Conservation (phyloP, 1,140 invertebrate genomes). For the Macrosteles quadrilineatus region DNA sequence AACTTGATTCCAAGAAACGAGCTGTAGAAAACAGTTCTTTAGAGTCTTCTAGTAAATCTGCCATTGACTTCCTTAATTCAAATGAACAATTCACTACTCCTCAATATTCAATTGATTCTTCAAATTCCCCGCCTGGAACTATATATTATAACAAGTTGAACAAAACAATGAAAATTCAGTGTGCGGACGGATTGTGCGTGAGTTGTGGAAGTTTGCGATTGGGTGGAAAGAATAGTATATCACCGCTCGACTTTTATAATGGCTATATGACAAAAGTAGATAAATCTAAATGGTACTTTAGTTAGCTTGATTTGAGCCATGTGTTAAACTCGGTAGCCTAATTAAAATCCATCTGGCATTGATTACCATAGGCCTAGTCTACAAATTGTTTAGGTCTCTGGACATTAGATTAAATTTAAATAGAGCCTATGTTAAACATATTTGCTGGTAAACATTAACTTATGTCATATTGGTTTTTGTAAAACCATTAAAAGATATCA, state of each 20-base stretch:
- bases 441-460: too few relatives aligned
- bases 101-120: background rate
- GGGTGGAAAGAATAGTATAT: conserved; percentile 37
- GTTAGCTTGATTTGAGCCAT: too few relatives aligned
- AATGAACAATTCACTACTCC: background rate
- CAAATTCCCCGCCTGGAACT: conserved; percentile 23
- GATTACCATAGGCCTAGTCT: too few relatives aligned
- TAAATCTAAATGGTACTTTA: conserved; percentile 32
- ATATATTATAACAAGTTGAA: conserved; percentile 35
- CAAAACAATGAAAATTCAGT: conserved; percentile 38
- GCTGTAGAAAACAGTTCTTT: background rate
- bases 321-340: too few relatives aligned
- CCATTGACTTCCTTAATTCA: conserved; percentile 34
- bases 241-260: conserved; percentile 44
- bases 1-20: background rate
- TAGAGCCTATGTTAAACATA: too few relatives aligned
- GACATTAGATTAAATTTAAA: too few relatives aligned
- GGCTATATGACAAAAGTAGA: conserved; percentile 41
- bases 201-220: conserved; percentile 34
- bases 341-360: too few relatives aligned
- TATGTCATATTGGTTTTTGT: too few relatives aligned
- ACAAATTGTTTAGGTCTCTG: too few relatives aligned
- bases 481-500: too few relatives aligned
- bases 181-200: conserved; percentile 40
- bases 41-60: conserved; percentile 31